Evolutionary conservation across 2,797 vertebrate genomes (phyloP).

Genomic region (Sylvia borin): DNA sequence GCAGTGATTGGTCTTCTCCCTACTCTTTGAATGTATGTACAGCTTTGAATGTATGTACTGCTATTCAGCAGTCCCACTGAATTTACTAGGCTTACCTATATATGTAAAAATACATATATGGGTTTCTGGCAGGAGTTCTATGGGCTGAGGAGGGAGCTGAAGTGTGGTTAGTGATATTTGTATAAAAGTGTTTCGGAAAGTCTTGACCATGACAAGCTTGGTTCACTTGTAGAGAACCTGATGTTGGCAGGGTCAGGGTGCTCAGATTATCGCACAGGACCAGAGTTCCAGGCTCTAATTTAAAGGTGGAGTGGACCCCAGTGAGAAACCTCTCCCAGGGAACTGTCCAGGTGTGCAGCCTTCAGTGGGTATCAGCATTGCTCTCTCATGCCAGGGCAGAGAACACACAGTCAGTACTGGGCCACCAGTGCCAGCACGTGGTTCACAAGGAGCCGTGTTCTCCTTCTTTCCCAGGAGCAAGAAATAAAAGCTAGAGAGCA

Average conservation of each 20-base stretch:
- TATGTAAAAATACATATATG: background rate
- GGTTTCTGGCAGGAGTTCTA: background rate
- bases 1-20: background rate
- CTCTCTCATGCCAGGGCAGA: fast-evolving
- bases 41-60: background rate
- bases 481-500: background rate
- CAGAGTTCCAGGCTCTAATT: background rate
- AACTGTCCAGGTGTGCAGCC: background rate
- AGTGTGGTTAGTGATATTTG: background rate
- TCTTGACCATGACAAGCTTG: background rate
- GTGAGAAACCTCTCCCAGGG: background rate
- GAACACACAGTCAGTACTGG: fast-evolving
- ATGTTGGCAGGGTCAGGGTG: background rate
- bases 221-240: background rate
- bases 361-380: background rate
- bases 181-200: background rate
- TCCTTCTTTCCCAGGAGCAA: background rate
- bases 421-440: fast-evolving
- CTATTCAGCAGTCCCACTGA: background rate
- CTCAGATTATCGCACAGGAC: too few relatives aligned
- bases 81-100: background rate
- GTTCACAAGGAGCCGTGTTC: background rate
- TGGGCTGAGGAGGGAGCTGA: background rate
- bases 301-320: background rate
- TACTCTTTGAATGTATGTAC: background rate